These are phyloP conservation scores for Tethea ocularis DNA, from an alignment of 2,888 invertebrate species.

Conservation along the genomic window DNA sequence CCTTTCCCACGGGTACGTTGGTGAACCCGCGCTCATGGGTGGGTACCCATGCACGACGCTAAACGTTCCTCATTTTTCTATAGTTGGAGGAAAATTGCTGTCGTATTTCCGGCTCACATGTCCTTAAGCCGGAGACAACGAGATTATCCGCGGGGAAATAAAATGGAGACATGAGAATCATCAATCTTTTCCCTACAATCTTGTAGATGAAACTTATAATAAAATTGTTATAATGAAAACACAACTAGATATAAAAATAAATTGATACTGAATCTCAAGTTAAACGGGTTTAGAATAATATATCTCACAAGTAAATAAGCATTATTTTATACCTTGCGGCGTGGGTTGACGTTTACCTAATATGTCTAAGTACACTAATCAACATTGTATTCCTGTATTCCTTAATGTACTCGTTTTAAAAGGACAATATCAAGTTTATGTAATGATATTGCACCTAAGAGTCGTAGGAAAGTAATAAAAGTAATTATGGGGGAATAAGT, in stretches of 20 bases:
- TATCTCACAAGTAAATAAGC: too few relatives aligned
- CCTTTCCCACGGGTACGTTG: conserved; percentile 38
- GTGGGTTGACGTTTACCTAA: background rate
- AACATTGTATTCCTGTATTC: background rate
- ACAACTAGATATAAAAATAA: background rate
- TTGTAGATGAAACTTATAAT: conserved; percentile 45
- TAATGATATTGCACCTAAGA: conserved; percentile 50
- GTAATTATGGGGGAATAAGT: conserved; percentile 73
- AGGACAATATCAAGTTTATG: conserved; percentile 1
- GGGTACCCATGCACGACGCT: conserved; percentile 68
- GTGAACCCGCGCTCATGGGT: conserved; percentile 50
- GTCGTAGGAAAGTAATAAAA: conserved; percentile 66
- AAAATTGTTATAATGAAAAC: conserved; percentile 26
- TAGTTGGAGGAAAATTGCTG: conserved; percentile 80
- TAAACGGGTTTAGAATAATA: too few relatives aligned
- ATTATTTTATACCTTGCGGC: background rate
- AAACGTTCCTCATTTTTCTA: conserved; percentile 79
- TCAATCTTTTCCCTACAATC: conserved; percentile 68
- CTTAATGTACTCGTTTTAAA: background rate
- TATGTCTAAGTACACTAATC: background rate
- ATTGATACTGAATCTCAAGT: too few relatives aligned
- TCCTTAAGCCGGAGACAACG: conserved; percentile 80
- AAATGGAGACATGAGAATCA: conserved; percentile 76
- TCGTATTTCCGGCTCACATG: conserved; percentile 81
- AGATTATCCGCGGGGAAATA: conserved; percentile 80